Evolutionary conservation across 1,140 invertebrate species (phyloP), one percentile per base, ranked within the genome.

Genomic region (Cydia pomonella): DNA sequence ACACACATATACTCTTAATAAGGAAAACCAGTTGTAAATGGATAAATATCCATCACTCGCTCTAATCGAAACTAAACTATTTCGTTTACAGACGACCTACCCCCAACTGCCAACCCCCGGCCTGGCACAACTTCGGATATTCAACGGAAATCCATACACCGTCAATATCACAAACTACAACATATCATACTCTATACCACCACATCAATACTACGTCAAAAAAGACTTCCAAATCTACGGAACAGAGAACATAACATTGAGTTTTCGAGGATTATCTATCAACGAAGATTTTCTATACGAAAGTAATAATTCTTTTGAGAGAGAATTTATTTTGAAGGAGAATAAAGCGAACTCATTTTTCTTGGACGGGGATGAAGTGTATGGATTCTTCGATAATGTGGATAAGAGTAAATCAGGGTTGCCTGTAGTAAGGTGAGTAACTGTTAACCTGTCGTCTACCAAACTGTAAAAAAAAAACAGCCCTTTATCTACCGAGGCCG

Each of bases 81-180:
- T 7, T 76, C 73, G 64, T 27, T 93, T 93, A n/a, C 90, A 96
- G 95, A 89, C 91, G 79, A 96, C 96, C 2, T 96, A 97, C 84
- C 95, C 96, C 3, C 83, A 94, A 18, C 78, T 96, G 29, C 95
- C 97, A 2, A 82, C 91, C 47, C 18, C 79, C 23, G 94, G 94
- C 13, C 85, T 94, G 27, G 93, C 94, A 0, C 96, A 97, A 87
- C 73, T 97, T 44, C 93, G 96, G 74, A 91, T 97, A 74, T 96
- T 95, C 79, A 98, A 98, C 85, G 91, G 94, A 2, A 87, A 95
- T 74, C 85, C 84, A 1, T 91, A 89, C 47, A 78, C 82, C 7
- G 73, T 91, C 10, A 83, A 84, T 6, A 75, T 92, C 62, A 75
- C 85, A 3, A 84, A 82, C 62, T 73, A 84, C 13, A 82, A 85